Base-by-base conservation (phyloP, 2,888 invertebrate species). In the Nemotelus pantherinus region DNA sequence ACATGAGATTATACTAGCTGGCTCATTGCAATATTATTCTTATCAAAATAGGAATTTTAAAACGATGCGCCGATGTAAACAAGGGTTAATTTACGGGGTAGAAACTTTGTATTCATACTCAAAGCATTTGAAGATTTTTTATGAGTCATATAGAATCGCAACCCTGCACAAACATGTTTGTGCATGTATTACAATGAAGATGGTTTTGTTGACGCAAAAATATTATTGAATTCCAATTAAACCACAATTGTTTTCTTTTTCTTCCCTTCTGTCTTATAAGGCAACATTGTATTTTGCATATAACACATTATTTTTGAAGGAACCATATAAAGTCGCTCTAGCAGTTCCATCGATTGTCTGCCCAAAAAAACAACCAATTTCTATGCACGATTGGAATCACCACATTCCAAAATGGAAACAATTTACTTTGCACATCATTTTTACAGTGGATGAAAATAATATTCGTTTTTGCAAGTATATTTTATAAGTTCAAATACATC, bases 211-310 rank as follows among this genome's bases (percentile, higher is more conserved):
- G 25, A 25, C 25, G 25, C 25, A 25, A 25, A 25, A 25, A 25
- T 25, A 25, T 25, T 25, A 25, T 25, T 25, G 53, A 68, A 72
- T 72, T 72, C 72, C 47, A 47, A 60, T 58, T 60, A 43, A n/a
- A 60, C 39, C 10, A 4, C 60, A 58, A 39, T 68, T 53, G 10
- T 45, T 41, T 44, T 44, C 47, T 25, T 58, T 10, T n/a, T 58
- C 39, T 25, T 25, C 60, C 72, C 58, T 72, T 72, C 47, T 60
- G 47, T 60, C 72, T 10, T 60, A 72, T 55, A 72, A 60, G 72
- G 72, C 48, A n/a, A 25, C 45, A 50, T 50, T 68, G 48, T 50
- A 53, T 53, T 68, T 48, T 47, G 58, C 47, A 57, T 47, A 57
- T 45, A 44, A 72, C 47, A 43, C 3, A 45, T 45, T 43, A 44